Evolutionary conservation across 2,797 vertebrate species (phyloP).

Genomic region (Falco berigora): DNA sequence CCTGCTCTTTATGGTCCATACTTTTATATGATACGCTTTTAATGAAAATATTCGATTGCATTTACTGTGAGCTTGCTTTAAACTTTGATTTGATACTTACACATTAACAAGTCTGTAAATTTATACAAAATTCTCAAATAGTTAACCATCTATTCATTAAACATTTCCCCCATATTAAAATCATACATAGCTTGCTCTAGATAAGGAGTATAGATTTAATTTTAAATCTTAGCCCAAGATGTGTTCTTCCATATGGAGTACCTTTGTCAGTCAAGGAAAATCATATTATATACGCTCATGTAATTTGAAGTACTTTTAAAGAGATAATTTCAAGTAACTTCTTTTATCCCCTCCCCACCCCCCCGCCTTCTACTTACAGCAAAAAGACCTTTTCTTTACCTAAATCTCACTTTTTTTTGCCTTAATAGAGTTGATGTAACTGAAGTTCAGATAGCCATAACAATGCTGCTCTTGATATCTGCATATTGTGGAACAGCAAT

Average conservation of each 20-base stretch:
- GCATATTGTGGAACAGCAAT: conserved; percentile 83
- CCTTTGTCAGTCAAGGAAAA: background rate
- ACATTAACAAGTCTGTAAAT: background rate
- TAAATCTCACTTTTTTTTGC: background rate
- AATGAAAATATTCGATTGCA: background rate
- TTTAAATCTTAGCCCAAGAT: background rate
- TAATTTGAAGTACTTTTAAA: background rate
- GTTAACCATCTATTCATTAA: background rate
- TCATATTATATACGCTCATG: background rate
- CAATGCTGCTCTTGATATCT: conserved; percentile 83
- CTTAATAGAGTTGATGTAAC: conserved; percentile 88
- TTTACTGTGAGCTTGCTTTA: background rate
- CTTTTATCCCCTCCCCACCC: accelerated
- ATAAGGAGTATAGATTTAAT: background rate
- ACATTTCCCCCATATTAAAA: background rate
- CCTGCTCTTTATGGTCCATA: background rate
- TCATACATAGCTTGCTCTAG: background rate
- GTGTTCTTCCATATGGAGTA: background rate
- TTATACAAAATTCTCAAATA: background rate
- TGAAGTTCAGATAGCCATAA: conserved; percentile 90
- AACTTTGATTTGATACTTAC: background rate
- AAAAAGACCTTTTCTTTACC: background rate
- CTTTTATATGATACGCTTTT: background rate
- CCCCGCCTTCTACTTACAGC: background rate
- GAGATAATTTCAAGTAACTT: background rate